A percentile compares a stretch with the other conserved stretches of the same genome.
Evolutionary conservation across 2,888 invertebrate species (phyloP).

Genomic region (Netelia fuscicornis): DNA sequence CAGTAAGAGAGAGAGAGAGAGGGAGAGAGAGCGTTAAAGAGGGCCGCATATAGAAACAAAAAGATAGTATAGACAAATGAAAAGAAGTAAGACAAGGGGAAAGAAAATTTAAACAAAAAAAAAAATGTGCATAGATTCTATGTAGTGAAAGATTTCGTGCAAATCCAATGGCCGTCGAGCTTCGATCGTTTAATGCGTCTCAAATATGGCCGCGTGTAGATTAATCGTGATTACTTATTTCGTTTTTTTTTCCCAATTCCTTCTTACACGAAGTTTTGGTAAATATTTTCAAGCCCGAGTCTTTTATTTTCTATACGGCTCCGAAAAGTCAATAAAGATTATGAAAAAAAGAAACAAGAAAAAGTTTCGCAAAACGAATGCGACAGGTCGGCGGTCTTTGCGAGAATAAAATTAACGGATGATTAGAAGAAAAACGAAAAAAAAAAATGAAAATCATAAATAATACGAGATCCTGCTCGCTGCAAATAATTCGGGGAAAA

Average conservation of each 20-base stretch:
- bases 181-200: slow-evolving; percentile 6
- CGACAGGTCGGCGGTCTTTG: slow-evolving; percentile 12
- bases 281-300: slow-evolving; percentile 26
- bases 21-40: background rate
- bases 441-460: slow-evolving; percentile 35
- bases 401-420: slow-evolving; percentile 16
- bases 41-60: slow-evolving; percentile 35
- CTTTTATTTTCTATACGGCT: slow-evolving; percentile 29
- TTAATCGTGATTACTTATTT: background rate
- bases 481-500: slow-evolving; percentile 7
- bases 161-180: slow-evolving; percentile 18
- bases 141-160: slow-evolving; percentile 38
- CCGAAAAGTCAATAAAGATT: slow-evolving; percentile 40
- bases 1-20: too few species aligned
- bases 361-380: background rate
- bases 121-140: background rate
- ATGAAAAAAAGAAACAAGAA: slow-evolving; percentile 5
- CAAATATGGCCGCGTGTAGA: slow-evolving; percentile 5
- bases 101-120: background rate
- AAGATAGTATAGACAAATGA: slow-evolving; percentile 28
- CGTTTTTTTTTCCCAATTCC: background rate
- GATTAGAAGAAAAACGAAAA: slow-evolving; percentile 42
- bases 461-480: slow-evolving; percentile 11
- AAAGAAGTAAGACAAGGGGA: slow-evolving; percentile 7
- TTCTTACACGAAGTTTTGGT: background rate